Percentiles rank a stretch among this genome's conserved stretches.
Conservation (phyloP, 2,113 vertebrate species). For the Colius striatus region DNA sequence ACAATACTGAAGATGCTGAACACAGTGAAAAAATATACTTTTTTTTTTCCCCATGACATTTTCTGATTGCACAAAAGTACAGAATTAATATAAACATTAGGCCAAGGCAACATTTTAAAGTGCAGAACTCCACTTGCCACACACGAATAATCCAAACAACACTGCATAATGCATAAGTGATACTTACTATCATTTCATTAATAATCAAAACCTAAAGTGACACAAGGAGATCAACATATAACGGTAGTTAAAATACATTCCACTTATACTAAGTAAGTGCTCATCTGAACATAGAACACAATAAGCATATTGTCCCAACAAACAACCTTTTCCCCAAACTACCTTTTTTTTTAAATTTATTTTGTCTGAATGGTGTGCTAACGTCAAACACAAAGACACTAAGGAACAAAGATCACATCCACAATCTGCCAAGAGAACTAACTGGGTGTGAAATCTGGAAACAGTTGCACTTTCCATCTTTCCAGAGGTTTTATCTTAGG, state of each 20-base stretch:
- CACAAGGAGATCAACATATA: conserved; percentile 45
- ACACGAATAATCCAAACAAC: conserved; percentile 10
- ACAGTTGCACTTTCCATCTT: background rate
- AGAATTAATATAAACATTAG: conserved; percentile 34
- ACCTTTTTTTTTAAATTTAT: background rate
- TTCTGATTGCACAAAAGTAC: conserved; percentile 4
- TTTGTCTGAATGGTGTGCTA: background rate
- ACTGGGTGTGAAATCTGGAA: background rate
- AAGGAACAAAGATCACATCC: background rate
- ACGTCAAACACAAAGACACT: conserved; percentile 1
- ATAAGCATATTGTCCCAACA: conserved; percentile 3
- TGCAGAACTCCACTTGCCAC: conserved; percentile 49
- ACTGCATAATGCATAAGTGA: conserved; percentile 32
- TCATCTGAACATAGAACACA: conserved; percentile 5
- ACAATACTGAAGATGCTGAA: conserved; percentile 33
- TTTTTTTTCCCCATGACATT: background rate
- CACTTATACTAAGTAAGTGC: conserved; percentile 52
- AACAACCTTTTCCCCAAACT: background rate
- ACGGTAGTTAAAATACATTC: conserved; percentile 57
- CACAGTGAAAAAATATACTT: conserved; percentile 17
- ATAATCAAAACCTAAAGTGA: conserved; percentile 45
- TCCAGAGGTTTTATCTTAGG: background rate
- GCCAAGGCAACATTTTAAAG: conserved; percentile 64
- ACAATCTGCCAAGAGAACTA: background rate
- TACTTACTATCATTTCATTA: conserved; percentile 39